A percentile compares a stretch with the other conserved stretches of the same genome.
Evolutionary conservation across 1,140 invertebrate genomes (phyloP).

Genomic region (Galleria mellonella): DNA sequence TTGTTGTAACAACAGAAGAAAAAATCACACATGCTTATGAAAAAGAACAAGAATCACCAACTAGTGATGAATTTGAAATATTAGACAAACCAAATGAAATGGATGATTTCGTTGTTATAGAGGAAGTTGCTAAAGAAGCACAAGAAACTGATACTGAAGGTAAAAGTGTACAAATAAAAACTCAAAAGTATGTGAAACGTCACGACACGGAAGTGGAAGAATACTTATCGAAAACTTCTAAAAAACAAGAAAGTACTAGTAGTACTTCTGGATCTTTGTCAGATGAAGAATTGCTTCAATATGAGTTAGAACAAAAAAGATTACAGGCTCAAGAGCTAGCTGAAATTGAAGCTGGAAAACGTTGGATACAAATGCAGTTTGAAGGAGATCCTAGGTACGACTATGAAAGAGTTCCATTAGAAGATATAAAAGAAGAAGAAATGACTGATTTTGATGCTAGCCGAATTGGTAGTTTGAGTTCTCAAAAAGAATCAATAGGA

Average conservation of each 20-base stretch:
- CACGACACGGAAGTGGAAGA: slow-evolving; percentile 85
- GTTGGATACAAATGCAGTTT: slow-evolving; percentile 93
- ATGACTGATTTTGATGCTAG: slow-evolving; percentile 88
- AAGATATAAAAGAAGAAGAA: slow-evolving; percentile 94
- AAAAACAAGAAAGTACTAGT: slow-evolving; percentile 75
- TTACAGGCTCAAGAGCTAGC: slow-evolving; percentile 73
- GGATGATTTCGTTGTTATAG: slow-evolving; percentile 90
- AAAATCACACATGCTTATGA: slow-evolving; percentile 69
- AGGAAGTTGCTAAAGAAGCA: slow-evolving; percentile 89
- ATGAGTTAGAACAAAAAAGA: slow-evolving; percentile 84
- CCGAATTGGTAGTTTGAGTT: slow-evolving; percentile 86
- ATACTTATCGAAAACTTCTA: slow-evolving; percentile 75
- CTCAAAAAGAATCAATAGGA: slow-evolving; percentile 86
- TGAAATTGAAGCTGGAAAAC: slow-evolving; percentile 84
- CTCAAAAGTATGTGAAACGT: slow-evolving; percentile 74
- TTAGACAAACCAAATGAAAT: slow-evolving; percentile 89
- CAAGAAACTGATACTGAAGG: slow-evolving; percentile 86
- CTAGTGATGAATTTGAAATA: slow-evolving; percentile 92
- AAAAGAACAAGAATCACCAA: slow-evolving; percentile 84
- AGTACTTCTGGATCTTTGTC: slow-evolving; percentile 74
- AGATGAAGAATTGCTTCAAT: slow-evolving; percentile 79
- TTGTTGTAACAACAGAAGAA: slow-evolving; percentile 73
- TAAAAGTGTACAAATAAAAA: slow-evolving; percentile 82
- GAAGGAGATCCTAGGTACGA: slow-evolving; percentile 80
- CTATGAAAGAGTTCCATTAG: slow-evolving; percentile 86